Base-by-base conservation (phyloP, 2,888 invertebrate species). In the Hirtodrosophila duncani region DNA sequence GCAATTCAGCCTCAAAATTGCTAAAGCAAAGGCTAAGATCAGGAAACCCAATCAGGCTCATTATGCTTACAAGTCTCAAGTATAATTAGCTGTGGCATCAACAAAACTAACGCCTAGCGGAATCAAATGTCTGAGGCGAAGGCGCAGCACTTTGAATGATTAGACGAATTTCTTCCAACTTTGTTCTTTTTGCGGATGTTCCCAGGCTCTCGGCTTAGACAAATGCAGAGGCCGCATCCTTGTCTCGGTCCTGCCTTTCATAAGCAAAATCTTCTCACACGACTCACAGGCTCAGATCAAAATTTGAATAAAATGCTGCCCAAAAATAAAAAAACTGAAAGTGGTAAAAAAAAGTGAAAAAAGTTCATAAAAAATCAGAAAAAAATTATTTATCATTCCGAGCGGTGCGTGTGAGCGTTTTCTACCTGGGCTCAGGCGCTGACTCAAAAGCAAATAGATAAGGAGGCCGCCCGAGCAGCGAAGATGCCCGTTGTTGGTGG, bases 301-400 rank as follows among this genome's bases (percentile, higher is more conserved):
- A 81, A 77, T 72, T 70, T 74, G 72, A 82, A 69, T 83, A 72
- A 70, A 67, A 55, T 38, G 45, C 52, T 46, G 49, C 30, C 4
- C 3, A 26, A 26, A 45, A 50, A 56, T 62, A 63, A 75, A 66
- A 72, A 79, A 83, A 81, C 49, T 67, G 69, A 72, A 80, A 83
- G 78, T 79, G 74, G 66, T 81, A 79, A 71, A 79, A 80, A 74
- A 65, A 80, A 77, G 67, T 67, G 72, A 82, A 79, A 82, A 82
- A 79, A 64, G 27, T 45, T 64, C 51, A 48, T 43, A 67, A 67
- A 82, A 81, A 75, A 80, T 48, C 56, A 60, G 62, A 72, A 80
- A 77, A 77, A 67, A 58, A 52, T 41, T 71, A 74, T 74, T 79
- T 81, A 75, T 81, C 72, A 71, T 80, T 63, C 64, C 33, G 37